Conservation (phyloP, 2,888 invertebrate species). For the Chironomus tentans region DNA sequence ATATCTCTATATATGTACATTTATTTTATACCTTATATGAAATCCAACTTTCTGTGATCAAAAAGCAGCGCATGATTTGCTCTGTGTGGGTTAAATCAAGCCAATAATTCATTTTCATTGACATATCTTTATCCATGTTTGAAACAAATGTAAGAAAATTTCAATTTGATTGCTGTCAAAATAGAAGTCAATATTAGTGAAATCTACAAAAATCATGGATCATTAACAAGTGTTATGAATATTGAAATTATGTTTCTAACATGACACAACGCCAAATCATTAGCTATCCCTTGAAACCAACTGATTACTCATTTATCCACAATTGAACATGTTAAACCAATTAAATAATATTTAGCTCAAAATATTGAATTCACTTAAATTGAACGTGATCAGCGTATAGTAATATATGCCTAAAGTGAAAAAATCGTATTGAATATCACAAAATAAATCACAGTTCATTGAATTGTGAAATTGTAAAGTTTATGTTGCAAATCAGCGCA, state of each 20-base stretch:
- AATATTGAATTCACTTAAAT: neutral
- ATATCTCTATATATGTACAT: no score
- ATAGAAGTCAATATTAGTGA: neutral
- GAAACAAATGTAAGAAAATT: neutral
- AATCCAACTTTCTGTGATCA: neutral
- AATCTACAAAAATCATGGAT: neutral
- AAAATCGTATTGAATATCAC: no score
- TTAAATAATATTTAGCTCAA: neutral
- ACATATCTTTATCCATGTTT: neutral
- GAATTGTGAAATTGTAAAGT: neutral
- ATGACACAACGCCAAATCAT: neutral
- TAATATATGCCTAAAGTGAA: neutral
- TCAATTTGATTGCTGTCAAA: slow-evolving; percentile 9
- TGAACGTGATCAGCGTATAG: neutral
- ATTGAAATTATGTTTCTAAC: neutral
- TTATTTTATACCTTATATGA: no score
- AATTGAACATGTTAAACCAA: slow-evolving; percentile 3
- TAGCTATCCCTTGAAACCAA: no score
- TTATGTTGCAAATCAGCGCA: neutral
- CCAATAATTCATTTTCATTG: slow-evolving; percentile 15
- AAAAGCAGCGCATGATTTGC: neutral
- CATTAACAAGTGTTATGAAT: slow-evolving; percentile 6
- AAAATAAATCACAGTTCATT: neutral
- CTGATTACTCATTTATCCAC: no score
- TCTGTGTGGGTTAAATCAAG: neutral